Evolutionary conservation across 2,888 invertebrate species (phyloP).

Genomic region (Anorthoa munda): DNA sequence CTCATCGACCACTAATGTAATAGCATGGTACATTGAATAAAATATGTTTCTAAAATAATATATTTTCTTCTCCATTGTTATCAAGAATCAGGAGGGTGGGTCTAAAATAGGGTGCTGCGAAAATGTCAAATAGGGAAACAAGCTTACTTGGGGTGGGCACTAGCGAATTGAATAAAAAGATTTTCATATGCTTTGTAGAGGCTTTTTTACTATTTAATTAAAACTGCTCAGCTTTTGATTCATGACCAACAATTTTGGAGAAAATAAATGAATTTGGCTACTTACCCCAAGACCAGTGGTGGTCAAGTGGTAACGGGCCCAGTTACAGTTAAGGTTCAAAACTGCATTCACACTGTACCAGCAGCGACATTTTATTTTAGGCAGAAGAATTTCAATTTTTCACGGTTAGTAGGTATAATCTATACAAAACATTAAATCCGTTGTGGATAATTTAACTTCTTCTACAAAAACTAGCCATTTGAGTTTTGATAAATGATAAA

Average conservation of each 20-base stretch:
- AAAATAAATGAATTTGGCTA: not conserved
- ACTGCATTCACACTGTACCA: no score
- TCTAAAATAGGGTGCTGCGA: conserved; percentile 34
- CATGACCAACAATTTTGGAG: conserved; percentile 6
- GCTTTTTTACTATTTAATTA: conserved; percentile 35
- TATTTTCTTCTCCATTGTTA: conserved; percentile 42
- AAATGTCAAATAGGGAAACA: conserved; percentile 41
- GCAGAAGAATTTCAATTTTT: no score
- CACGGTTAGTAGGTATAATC: no score
- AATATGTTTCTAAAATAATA: conserved; percentile 42
- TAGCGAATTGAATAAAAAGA: conserved; percentile 32
- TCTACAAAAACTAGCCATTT: no score
- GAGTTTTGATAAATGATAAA: no score
- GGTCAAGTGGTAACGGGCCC: no score
- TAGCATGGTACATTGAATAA: not conserved
- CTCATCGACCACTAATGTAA: conserved; percentile 2
- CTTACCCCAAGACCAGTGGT: no score
- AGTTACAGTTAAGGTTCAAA: no score
- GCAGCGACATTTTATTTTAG: no score
- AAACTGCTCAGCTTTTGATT: conserved; percentile 20
- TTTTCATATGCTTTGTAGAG: conserved; percentile 1
- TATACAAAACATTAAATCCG: no score
- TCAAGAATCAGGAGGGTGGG: conserved; percentile 18
- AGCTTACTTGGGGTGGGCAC: conserved; percentile 21
- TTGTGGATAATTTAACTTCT: no score